Base-by-base conservation (phyloP, 2,888 invertebrate species). In the Ganaspis brasiliensis region DNA sequence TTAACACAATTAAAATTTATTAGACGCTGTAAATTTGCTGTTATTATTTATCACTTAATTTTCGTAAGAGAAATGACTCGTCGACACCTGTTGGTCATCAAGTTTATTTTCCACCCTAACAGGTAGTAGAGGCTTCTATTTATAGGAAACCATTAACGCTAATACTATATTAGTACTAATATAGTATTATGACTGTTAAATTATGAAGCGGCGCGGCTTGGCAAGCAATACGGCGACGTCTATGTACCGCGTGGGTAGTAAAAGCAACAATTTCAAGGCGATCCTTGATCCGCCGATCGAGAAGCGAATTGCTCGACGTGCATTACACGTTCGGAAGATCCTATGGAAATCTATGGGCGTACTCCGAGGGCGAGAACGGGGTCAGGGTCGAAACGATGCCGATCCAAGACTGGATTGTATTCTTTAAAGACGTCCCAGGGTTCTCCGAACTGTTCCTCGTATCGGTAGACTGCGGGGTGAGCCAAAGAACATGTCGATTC, bases 201-300 rank as follows among this genome's bases (percentile, higher is more conserved):
- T 57, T 57, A 57, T 57, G 26, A 57, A 57, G 57, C 57, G 26
- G 57, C 57, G n/a, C 24, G n/a, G 57, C 57, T 5, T n/a, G n/a
- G 26, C 26, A 31, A 31, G 31, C 6, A 31, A 31, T 6, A 6
- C 31, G 31, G 31, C 31, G 31, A 31, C 31, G 31, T 31, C 31
- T 45, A 67, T 37, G 37, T 37, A 67, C 45, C 14, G 24, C 12
- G 67, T 67, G 67, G 67, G 67, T n/a, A 40, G 67, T 45, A 45
- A 45, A 67, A 67, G 67, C 67, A 67, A 45, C 67, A 24, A 67
- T 67, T 67, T 67, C 45, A 67, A 67, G 67, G 45, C 45, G 67
- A 67, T 67, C 40, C n/a, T n/a, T n/a, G 67, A 67, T 67, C 21
- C 40, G 9, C 21, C 37, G 40, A 67, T 67, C 67, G 45, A 45